These are phyloP conservation scores for Caradrina clavipalpis DNA, from an alignment of 2,888 invertebrate species.

Conservation along the genomic window DNA sequence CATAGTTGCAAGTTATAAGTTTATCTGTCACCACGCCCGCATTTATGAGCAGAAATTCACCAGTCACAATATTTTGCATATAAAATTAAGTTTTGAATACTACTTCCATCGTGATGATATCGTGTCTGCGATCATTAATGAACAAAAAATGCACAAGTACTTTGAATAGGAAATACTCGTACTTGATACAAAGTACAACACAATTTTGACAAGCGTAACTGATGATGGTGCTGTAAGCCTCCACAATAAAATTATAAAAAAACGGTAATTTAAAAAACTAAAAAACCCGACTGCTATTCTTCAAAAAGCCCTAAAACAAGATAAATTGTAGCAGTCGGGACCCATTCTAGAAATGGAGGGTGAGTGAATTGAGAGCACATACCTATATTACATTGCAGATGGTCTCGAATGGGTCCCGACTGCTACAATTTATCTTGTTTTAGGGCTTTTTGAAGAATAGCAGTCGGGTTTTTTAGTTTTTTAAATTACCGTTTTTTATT, in stretches of 20 bases:
- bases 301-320: no score
- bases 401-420: no score
- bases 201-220: constrained; percentile 65
- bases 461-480: no score
- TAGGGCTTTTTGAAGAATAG: no score
- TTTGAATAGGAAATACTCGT: constrained; percentile 51
- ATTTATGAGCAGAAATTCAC: constrained; percentile 3
- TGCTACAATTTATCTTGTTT: no score
- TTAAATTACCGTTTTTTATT: no score
- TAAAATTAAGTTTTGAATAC: constrained; percentile 15
- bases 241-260: constrained; percentile 60
- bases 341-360: no score
- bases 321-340: no score
- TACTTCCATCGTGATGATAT: constrained; percentile 12
- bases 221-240: constrained; percentile 47
- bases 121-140: constrained; percentile 20
- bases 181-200: constrained; percentile 38
- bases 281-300: no score
- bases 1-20: constrained; percentile 20
- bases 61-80: neutral
- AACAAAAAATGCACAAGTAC: constrained; percentile 52
- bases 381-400: no score
- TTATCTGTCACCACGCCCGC: neutral
- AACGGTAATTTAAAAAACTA: no score
- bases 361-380: no score